Evolutionary conservation across 2,113 vertebrate genomes (phyloP).

Genomic region (Pardalotus punctatus): DNA sequence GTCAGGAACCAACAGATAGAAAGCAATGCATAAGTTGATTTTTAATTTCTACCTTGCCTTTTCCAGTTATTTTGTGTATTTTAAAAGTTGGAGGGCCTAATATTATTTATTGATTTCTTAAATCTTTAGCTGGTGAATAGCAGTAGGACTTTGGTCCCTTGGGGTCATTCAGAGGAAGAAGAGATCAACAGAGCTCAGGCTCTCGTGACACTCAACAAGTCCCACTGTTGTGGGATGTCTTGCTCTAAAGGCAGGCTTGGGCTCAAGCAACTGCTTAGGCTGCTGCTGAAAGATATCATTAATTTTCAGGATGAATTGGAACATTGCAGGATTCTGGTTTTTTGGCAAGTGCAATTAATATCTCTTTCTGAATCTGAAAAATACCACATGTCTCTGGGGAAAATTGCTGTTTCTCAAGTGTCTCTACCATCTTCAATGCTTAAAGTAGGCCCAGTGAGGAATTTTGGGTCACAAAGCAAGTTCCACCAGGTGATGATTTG

Average conservation of each 20-base stretch:
- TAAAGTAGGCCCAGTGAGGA: neutral
- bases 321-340: neutral
- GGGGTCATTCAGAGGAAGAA: neutral
- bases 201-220: neutral
- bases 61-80: neutral
- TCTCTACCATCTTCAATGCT: neutral
- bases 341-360: neutral
- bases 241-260: neutral
- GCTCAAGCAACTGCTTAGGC: neutral
- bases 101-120: neutral
- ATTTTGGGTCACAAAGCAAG: neutral
- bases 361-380: neutral
- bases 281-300: neutral
- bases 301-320: neutral
- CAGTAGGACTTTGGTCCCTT: neutral
- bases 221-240: neutral
- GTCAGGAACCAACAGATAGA: neutral
- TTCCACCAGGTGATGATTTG: neutral
- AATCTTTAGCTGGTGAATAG: neutral
- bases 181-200: neutral
- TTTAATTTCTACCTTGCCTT: neutral
- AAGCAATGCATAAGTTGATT: neutral
- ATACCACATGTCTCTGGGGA: neutral
- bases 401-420: neutral
- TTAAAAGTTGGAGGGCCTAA: neutral